Evolutionary conservation across 2,797 vertebrate species (phyloP).

Genomic region (Onychomys arenicola): DNA sequence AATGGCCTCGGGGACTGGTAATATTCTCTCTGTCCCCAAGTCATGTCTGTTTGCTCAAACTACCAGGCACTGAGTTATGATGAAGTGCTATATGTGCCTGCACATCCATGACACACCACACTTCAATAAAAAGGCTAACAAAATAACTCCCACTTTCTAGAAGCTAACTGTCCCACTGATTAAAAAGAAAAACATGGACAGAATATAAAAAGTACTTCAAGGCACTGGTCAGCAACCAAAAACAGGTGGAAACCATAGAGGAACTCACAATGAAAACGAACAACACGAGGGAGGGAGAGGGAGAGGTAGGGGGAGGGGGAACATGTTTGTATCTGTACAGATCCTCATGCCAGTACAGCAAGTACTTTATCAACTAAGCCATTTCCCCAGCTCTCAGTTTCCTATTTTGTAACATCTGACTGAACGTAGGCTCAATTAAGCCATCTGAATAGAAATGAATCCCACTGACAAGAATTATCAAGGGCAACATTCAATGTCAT

Average conservation of each 20-base stretch:
- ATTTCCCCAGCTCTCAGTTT: not conserved
- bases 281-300: not conserved
- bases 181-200: conserved; percentile 26
- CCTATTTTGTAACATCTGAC: not conserved
- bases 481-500: not conserved
- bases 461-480: conserved; percentile 20
- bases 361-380: not conserved
- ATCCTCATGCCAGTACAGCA: not conserved
- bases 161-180: not conserved
- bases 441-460: not conserved
- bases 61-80: not conserved
- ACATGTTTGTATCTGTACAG: not conserved
- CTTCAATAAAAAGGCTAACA: conserved; percentile 19
- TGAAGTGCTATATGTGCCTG: not conserved
- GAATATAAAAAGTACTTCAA: conserved; percentile 42
- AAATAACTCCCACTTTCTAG: not conserved
- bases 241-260: not conserved
- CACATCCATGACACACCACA: not conserved
- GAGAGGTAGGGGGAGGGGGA: not conserved
- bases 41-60: not conserved
- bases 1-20: not conserved
- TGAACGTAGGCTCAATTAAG: not conserved
- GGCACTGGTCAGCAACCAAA: not conserved
- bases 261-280: not conserved
- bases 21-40: not conserved